Base-by-base conservation (phyloP, 2,797 vertebrate genomes). In the Pseudomugil gertrudae region DNA sequence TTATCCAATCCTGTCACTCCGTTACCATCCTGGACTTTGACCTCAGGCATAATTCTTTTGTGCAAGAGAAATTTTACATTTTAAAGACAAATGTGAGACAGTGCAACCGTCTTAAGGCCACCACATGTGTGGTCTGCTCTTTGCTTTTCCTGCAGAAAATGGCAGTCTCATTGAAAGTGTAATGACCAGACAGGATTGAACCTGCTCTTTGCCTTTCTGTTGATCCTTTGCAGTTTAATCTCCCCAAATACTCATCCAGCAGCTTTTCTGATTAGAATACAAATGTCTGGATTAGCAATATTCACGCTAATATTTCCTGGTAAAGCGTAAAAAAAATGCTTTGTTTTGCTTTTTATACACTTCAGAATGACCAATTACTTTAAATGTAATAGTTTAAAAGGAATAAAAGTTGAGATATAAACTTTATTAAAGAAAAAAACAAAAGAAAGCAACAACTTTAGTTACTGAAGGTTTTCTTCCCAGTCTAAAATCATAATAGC, bases 61-160 rank as follows among this genome's bases (percentile, higher is more conserved):
- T 51, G 61, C n/a, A 59, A 48, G 51, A 57, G n/a, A n/a, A n/a
- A n/a, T n/a, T n/a, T n/a, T n/a, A 35, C 32, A 43, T 36, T 35
- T 51, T 14, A 32, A 21, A 74, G 57, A 53, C 51, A 27, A 40
- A 51, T 14, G 57, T 66, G 56, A 60, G 38, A 43, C 23, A 1
- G 63, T 80, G 65, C 19, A 29, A 57, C 55, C 63, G 45, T 68
- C 57, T 58, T 63, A 35, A 27, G 69, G 71, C 51, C 43, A 23
- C 62, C 2, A 2, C 14, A n/a, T 83, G 83, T 85, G 80, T 84
- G 81, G 80, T 80, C 80, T 84, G 69, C 21, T 68, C 59, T 85
- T 79, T 82, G 79, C 61, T 73, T 74, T 80, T 32, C 32, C 63
- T 78, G 66, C 70, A n/a, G 57, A 61, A 54, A 63, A 76, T 19